Base-by-base conservation (phyloP, 1,140 invertebrate genomes). In the Brachionus koreanus region DNA sequence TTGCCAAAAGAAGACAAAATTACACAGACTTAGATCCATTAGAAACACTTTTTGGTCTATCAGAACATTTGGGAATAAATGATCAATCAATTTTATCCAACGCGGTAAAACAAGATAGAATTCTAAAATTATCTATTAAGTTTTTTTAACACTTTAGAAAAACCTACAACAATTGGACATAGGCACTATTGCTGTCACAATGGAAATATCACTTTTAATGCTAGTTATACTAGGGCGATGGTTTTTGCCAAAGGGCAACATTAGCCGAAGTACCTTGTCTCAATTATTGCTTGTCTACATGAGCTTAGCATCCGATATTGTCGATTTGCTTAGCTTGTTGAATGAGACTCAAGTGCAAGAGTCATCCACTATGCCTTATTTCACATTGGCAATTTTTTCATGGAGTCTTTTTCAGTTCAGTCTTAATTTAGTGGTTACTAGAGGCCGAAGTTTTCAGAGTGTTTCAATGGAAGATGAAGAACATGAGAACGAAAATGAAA, bases 231-330 rank as follows among this genome's bases (percentile, higher is more conserved):
- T 82, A 9, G 82, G 65, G 6, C 65, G 82, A 43, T 82, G 82
- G 82, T 82, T 82, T 42, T 75, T 82, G 29, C 82, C 82, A 39
- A 82, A 82, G 72, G 82, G 82, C 13, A 74, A 74, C n/a, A 82
- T 82, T 9, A 82, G 65, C 13, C 42, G 82, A 52, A 52, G 43
- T 52, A 42, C 63, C 2, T 19, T 82, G 23, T 82, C 82, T 6
- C 82, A 82, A 67, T 19, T 82, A n/a, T 63, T 82, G 25, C 23
- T 82, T n/a, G 82, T 82, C n/a, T 82, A 82, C 57, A 52, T 82
- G 25, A 52, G 63, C 23, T 72, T 82, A 19, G 82, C 82, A 23
- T 69, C 82, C 10, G 82, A 82, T 52, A 82, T 82, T 5, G 57
- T 82, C 13, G 82, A 82, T 72, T 74, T 82, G 19, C 52, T 82